Percentiles rank a stretch among this genome's conserved stretches.
Conservation (phyloP, 2,888 invertebrate species). For the Myopa testacea region DNA sequence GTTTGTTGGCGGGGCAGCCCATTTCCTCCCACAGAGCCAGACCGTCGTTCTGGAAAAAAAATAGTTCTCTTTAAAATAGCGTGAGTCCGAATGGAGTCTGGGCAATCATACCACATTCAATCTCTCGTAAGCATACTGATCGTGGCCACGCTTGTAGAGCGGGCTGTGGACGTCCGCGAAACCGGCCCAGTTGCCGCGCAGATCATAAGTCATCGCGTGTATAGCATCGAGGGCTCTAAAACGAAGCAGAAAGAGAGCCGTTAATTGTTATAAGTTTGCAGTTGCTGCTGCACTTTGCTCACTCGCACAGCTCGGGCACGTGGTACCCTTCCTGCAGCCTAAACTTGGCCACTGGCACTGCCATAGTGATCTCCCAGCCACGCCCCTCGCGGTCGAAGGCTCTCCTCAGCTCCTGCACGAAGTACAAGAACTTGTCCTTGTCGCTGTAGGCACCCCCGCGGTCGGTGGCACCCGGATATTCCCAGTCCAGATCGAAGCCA, state of each 20-base stretch:
- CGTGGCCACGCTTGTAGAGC: constrained; percentile 85
- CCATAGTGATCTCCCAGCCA: constrained; percentile 90
- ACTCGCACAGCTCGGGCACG: constrained; percentile 90
- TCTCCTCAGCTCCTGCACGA: constrained; percentile 83
- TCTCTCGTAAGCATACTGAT: constrained; percentile 90
- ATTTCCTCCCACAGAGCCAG: constrained; percentile 88
- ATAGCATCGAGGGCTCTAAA: constrained; percentile 80
- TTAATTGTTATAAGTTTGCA: background rate
- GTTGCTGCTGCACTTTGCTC: constrained; percentile 63
- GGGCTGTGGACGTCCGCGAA: constrained; percentile 92
- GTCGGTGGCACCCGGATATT: constrained; percentile 90
- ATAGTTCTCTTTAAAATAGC: background rate
- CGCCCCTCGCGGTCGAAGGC: constrained; percentile 81
- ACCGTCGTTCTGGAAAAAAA: constrained; percentile 79
- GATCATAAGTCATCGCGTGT: constrained; percentile 88
- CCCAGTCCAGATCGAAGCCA: constrained; percentile 91
- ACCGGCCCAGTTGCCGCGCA: constrained; percentile 90
- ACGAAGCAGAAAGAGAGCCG: background rate
- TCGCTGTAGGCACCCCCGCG: constrained; percentile 86
- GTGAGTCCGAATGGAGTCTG: background rate
- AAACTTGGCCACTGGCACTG: constrained; percentile 89
- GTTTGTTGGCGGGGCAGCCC: constrained; percentile 87
- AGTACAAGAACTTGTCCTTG: constrained; percentile 84
- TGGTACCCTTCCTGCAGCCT: constrained; percentile 90
- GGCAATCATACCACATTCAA: constrained; percentile 82